Conservation (phyloP, 2,113 vertebrate genomes). For the Poeciliopsis occidentalis region DNA sequence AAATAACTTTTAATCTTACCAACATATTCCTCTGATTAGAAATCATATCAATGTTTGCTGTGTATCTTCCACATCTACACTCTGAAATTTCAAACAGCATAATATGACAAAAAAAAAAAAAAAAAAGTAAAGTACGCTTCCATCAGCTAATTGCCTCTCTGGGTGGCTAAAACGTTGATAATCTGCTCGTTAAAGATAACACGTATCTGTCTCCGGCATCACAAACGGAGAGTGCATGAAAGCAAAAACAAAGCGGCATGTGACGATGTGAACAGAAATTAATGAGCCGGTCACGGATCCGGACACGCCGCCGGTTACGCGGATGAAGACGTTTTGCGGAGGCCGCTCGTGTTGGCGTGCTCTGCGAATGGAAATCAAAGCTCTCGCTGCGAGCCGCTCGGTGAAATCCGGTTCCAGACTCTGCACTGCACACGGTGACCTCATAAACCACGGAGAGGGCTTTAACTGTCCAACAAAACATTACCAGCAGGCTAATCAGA, state of each 20-base stretch:
- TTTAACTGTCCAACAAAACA: slow-evolving; percentile 71
- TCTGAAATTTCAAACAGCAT: not conserved
- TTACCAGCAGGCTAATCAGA: slow-evolving; percentile 54
- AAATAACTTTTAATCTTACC: not conserved
- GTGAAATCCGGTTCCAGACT: slow-evolving; percentile 46
- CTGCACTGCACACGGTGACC: slow-evolving; percentile 55
- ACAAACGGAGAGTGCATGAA: slow-evolving; percentile 33
- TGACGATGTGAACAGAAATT: slow-evolving; percentile 44
- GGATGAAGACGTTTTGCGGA: slow-evolving; percentile 33
- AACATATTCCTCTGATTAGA: not conserved
- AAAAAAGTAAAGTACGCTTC: not conserved
- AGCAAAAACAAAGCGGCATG: slow-evolving; percentile 28
- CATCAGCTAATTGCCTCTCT: not conserved
- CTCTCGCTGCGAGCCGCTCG: slow-evolving; percentile 10
- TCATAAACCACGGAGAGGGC: slow-evolving; percentile 63
- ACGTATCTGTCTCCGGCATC: slow-evolving; percentile 13
- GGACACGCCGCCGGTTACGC: not conserved
- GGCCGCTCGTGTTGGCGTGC: slow-evolving; percentile 11
- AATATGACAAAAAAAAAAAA: not conserved
- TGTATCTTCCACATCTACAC: not conserved
- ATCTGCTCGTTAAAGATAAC: slow-evolving; percentile 47
- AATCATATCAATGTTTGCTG: not conserved
- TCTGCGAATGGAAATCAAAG: slow-evolving; percentile 41
- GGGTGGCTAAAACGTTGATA: slow-evolving; percentile 23
- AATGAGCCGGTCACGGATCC: slow-evolving; percentile 34